Base-by-base conservation (phyloP, 2,797 vertebrate species). In the Acanthopagrus latus region DNA sequence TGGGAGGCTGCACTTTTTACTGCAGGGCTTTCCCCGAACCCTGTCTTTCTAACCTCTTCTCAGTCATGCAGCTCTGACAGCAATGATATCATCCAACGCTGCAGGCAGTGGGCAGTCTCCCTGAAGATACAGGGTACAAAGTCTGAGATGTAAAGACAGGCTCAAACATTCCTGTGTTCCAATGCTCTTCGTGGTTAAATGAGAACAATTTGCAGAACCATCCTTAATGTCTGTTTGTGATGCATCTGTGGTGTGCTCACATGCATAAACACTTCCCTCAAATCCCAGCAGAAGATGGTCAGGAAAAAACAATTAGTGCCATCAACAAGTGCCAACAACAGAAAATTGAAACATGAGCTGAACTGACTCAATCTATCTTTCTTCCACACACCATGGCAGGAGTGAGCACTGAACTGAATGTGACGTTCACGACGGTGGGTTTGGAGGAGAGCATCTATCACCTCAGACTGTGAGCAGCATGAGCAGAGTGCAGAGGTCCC, bases 1-100 rank as follows among this genome's bases (percentile, higher is more conserved):
- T 89, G 84, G 85, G 79, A 92, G 87, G 80, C 74, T 67, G 73
- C 58, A 71, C 74, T 82, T 86, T 85, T 84, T 69, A 64, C 86
- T 81, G 74, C 65, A 70, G 82, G 76, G 71, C 54, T 46, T 77
- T 67, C 57, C 21, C 58, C 57, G 46, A 47, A 2, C 60, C 54
- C 8, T 13, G 63, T 82, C 75, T 78, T 72, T 72, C 68, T 70
- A 77, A 63, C 70, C 64, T 86, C 81, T 59, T 76, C 70, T 82
- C 74, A 69, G 76, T 74, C 81, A 67, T 78, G 84, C 83, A 79
- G 62, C 64, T 75, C 51, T 68, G 65, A 82, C 57, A 86, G 62
- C 64, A 47, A 80, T 89, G 76, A 90, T 82, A 78, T 94, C 86
- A 90, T 85, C 66, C 71, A 73, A 74, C 3, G 7, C 76, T 73